phyloP scores from a whole-genome alignment of 2,888 invertebrate genomes.

The Archips xylosteana region DNA sequence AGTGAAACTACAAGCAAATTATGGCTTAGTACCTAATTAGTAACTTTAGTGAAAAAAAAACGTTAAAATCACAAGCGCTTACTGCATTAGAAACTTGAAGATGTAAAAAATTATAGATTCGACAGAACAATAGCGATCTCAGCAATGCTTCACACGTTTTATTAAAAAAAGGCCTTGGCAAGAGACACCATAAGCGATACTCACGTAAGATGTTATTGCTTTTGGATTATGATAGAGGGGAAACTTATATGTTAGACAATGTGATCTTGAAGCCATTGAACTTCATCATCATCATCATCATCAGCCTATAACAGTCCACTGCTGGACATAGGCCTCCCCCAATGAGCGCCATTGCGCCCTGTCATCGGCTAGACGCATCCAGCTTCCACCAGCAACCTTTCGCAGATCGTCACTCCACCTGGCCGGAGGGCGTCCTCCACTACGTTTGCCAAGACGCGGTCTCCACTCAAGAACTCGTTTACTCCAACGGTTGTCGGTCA shows the following conservation, averaged over 20 bases:
- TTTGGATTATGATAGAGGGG: not conserved
- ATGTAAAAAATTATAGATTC: constrained; percentile 34
- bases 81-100: constrained; percentile 33
- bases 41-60: constrained; percentile 13
- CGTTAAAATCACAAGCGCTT: constrained; percentile 9
- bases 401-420: too few relatives aligned
- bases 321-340: too few relatives aligned
- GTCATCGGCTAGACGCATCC: too few relatives aligned
- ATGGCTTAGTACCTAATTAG: not conserved
- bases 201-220: constrained; percentile 25
- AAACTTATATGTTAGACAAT: not conserved
- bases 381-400: too few relatives aligned
- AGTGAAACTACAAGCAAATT: not conserved
- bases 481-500: too few relatives aligned
- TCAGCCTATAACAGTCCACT: too few relatives aligned
- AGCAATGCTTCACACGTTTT: constrained; percentile 41
- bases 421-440: too few relatives aligned
- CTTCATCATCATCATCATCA: too few relatives aligned
- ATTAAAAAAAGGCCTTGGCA: constrained; percentile 30
- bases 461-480: too few relatives aligned
- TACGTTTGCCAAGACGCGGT: too few relatives aligned
- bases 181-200: constrained; percentile 27
- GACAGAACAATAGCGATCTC: constrained; percentile 36
- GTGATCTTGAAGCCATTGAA: not conserved
- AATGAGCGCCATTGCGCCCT: too few relatives aligned